Base-by-base conservation (phyloP, 2,797 vertebrate species). In the Amblyraja radiata region DNA sequence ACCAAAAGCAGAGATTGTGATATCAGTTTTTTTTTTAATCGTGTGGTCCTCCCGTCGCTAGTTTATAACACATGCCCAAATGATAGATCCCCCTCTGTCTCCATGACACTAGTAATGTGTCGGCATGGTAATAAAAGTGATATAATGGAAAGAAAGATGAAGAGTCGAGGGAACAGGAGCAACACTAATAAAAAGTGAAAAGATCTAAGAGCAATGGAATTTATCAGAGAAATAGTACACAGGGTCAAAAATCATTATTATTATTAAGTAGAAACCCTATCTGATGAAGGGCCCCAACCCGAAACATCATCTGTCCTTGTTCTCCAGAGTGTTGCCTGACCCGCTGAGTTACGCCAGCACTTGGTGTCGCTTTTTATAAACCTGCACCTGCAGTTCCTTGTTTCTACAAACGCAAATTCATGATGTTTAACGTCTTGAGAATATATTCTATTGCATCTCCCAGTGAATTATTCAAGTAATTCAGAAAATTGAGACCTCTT, bases 11-110 rank as follows among this genome's bases (percentile, higher is more conserved):
- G 61, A 88, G 65, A 18, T 88, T 88, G 63, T 32, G 32, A 65
- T 88, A 88, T 65, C 84, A 68, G n/a, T 65, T 61, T 68, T 88
- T 68, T 21, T 88, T 65, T 18, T 68, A 86, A 86, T 86, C 58
- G 32, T 65, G 58, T 63, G n/a, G n/a, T 88, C 28, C n/a, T 65
- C 61, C 68, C 84, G 65, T 6, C n/a, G 36, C 71, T 74, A 4
- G 13, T 88, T 65, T 68, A 68, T 68, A 36, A 14, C 84, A 21
- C 32, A 88, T 68, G 84, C 63, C 36, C 14, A 65, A 32, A 28
- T 68, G 84, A 88, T 65, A 36, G 61, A 88, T 88, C 63, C 36
- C 32, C 65, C n/a, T 88, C 61, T 88, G 14, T n/a, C 65, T 68
- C 84, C 65, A 63, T 32, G 13, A 32, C 84, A 68, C 16, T 36